Base-by-base conservation (phyloP, 1,140 invertebrate genomes). In the Hycleus cichorii region DNA sequence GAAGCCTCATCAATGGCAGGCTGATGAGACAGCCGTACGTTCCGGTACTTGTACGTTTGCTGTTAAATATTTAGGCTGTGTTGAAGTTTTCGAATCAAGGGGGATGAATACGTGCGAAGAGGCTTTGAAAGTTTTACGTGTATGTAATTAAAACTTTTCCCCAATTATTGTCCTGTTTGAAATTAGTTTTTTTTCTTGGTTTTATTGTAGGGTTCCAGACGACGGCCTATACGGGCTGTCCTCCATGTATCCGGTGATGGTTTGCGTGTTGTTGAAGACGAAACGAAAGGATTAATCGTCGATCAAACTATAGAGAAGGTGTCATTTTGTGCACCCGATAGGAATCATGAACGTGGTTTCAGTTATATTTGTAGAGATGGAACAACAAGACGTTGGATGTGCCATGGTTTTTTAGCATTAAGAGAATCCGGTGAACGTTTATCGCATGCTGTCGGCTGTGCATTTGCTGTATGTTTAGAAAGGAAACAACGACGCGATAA, bases 301-400 rank as follows among this genome's bases (percentile, higher is more conserved):
- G 97, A 99, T 79, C 97, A 99, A 77, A 99, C 97, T 3, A 99
- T 99, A 59, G 97, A 99, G 72, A 99, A 99, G 76, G 97, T 99
- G 0, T 99, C 96, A 3, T 99, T 99, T 76, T 99, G 97, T 78
- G 95, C 97, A 6, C 97, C 97, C 0, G 97, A 99, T 77, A 83
- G 96, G 56, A 97, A 98, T 74, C 92, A 98, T 70, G 95, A 98
- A 66, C 89, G 93, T 64, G 97, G 97, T 8, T 99, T 99, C 76
- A 71, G 69, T 46, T 72, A 72, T 55, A 72, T 72, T 11, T 72
- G 71, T 43, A 39, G 71, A 44, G 71, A 72, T 47, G 71, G 71
- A 39, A 72, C 71, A 6, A 72, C 71, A 2, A 58, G 71, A 76
- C 84, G 97, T 11, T 99, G 97, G 97, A 98, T 99, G 94, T 99